phyloP scores from a whole-genome alignment of 2,888 invertebrate species.

The Drosophila nr. medialis region DNA sequence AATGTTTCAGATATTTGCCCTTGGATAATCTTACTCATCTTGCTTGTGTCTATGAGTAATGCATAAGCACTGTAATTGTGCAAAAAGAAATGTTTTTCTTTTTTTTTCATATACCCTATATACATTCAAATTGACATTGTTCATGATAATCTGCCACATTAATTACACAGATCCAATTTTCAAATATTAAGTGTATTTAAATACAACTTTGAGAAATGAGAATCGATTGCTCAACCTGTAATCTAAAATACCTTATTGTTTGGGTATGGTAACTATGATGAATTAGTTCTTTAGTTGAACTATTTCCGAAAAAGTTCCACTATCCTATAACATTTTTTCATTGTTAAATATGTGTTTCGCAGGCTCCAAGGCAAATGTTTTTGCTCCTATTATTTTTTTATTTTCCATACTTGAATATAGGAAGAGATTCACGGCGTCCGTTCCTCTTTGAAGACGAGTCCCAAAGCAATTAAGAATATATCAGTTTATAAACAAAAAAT shows the following conservation, averaged over 20 bases:
- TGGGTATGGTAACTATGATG: neutral
- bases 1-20: constrained; percentile 1
- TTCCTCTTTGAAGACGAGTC: neutral
- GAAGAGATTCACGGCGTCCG: too few species aligned
- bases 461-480: neutral
- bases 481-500: neutral
- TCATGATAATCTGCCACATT: neutral
- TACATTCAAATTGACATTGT: neutral
- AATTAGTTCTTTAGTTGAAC: neutral
- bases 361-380: too few species aligned
- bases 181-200: neutral
- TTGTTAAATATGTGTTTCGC: too few species aligned
- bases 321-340: neutral
- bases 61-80: constrained; percentile 11
- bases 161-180: neutral
- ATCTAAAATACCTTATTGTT: neutral
- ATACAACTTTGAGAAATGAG: neutral
- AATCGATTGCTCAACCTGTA: neutral
- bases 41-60: constrained; percentile 46
- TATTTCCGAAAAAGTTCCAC: neutral
- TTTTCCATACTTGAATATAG: neutral
- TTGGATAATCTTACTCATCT: neutral
- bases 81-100: neutral
- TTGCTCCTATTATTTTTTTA: neutral
- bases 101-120: neutral